phyloP scores from a whole-genome alignment of 2,113 vertebrate genomes.

The Sebastes schlegelii region DNA sequence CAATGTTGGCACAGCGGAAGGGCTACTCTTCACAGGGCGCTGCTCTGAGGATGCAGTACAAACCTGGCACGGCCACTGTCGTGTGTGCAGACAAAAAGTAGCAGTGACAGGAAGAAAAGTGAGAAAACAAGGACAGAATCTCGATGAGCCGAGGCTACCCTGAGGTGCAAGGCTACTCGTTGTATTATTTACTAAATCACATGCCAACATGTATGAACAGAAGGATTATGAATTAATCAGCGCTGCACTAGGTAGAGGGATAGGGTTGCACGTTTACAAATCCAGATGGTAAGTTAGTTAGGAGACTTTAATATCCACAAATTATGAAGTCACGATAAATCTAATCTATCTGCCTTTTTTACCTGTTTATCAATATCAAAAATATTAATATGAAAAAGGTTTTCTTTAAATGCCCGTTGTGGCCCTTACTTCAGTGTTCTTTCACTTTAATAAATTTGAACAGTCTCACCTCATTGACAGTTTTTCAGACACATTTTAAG shows the following conservation, averaged over 20 bases:
- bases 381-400: background rate
- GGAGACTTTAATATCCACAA: background rate
- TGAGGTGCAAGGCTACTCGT: slow-evolving; percentile 21
- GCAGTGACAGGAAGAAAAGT: slow-evolving; percentile 36
- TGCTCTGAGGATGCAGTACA: slow-evolving; percentile 33
- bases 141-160: slow-evolving; percentile 19
- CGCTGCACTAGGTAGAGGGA: background rate
- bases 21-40: slow-evolving; percentile 34
- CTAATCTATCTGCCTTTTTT: background rate
- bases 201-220: slow-evolving; percentile 5
- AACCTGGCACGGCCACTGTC: slow-evolving; percentile 29
- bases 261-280: slow-evolving; percentile 7
- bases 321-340: background rate
- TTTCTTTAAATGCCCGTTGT: background rate
- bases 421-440: background rate
- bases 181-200: slow-evolving; percentile 6
- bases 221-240: slow-evolving; percentile 21
- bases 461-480: background rate
- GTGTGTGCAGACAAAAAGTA: slow-evolving; percentile 38
- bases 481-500: background rate
- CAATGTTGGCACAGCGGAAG: slow-evolving; percentile 55
- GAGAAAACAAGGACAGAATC: slow-evolving; percentile 24
- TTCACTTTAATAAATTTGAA: background rate
- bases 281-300: slow-evolving; percentile 21
- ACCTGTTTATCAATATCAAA: background rate